Conservation (phyloP, 2,797 vertebrate species). For the Emydoidea blandingii region DNA sequence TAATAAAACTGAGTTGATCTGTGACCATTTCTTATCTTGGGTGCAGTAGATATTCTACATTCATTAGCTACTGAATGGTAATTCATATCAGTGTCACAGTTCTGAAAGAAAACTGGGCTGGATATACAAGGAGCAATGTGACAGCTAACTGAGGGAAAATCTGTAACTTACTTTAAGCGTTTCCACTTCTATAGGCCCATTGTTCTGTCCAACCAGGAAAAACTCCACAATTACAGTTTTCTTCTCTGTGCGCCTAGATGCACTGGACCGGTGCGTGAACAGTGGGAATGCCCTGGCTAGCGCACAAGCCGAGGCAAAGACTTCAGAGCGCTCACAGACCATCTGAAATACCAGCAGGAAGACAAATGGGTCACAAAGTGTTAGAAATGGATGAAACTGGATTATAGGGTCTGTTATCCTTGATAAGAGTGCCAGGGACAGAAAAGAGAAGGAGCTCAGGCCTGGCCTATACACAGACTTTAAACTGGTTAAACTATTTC, state of each 20-base stretch:
- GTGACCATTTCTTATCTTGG: background rate
- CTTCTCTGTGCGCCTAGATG: constrained; percentile 87
- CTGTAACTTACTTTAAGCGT: constrained; percentile 86
- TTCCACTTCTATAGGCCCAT: constrained; percentile 83
- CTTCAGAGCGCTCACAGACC: constrained; percentile 93
- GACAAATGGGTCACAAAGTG: background rate
- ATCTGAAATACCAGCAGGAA: constrained; percentile 82
- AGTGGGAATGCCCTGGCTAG: constrained; percentile 93
- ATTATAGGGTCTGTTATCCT: background rate
- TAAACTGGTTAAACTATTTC: background rate
- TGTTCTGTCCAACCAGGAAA: constrained; percentile 89
- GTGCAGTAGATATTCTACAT: accelerated
- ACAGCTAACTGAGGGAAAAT: accelerated
- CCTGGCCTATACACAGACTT: background rate
- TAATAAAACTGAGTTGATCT: background rate
- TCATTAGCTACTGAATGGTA: background rate
- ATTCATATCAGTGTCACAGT: accelerated
- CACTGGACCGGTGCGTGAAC: constrained; percentile 91
- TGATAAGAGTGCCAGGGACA: accelerated
- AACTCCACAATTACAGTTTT: constrained; percentile 92
- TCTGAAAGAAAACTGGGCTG: background rate
- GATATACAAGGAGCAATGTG: background rate
- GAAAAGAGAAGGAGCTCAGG: background rate
- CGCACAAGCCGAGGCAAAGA: constrained; percentile 95
- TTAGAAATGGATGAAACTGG: accelerated